Conservation (phyloP, 2,113 vertebrate genomes). For the Aphyosemion australe region DNA sequence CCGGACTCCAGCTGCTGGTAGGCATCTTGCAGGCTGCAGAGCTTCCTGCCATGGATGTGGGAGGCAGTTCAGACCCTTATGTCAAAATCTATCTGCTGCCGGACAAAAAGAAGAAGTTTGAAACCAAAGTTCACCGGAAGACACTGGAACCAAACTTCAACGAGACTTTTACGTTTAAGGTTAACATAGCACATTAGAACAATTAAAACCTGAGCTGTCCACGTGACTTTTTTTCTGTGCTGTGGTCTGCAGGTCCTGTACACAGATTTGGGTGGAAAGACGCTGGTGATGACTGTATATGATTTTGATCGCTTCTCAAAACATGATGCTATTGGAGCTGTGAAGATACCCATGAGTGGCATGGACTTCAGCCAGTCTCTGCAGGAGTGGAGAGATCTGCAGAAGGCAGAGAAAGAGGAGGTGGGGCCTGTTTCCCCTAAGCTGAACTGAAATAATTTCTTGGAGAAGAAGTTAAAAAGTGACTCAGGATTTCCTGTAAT, state of each 20-base stretch:
- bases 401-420: conserved; percentile 98
- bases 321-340: conserved; percentile 94
- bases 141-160: conserved; percentile 88
- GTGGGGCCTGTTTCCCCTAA: conserved; percentile 70
- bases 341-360: conserved; percentile 93
- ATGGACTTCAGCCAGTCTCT: conserved; percentile 95
- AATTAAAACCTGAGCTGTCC: background rate
- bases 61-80: conserved; percentile 90
- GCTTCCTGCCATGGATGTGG: conserved; percentile 88
- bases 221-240: background rate
- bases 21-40: conserved; percentile 85
- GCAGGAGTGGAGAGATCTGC: conserved; percentile 94
- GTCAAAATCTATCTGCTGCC: conserved; percentile 89
- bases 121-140: conserved; percentile 91
- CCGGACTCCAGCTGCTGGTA: conserved; percentile 71
- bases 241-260: conserved; percentile 84
- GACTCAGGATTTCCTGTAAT: background rate
- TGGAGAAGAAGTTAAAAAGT: background rate
- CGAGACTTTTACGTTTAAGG: conserved; percentile 90
- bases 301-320: conserved; percentile 97
- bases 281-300: conserved; percentile 93
- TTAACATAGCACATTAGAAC: conserved; percentile 39
- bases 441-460: background rate
- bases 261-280: conserved; percentile 93
- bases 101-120: conserved; percentile 89